phyloP scores from a whole-genome alignment of 2,888 invertebrate species.

The Ischnus inquisitorius region DNA sequence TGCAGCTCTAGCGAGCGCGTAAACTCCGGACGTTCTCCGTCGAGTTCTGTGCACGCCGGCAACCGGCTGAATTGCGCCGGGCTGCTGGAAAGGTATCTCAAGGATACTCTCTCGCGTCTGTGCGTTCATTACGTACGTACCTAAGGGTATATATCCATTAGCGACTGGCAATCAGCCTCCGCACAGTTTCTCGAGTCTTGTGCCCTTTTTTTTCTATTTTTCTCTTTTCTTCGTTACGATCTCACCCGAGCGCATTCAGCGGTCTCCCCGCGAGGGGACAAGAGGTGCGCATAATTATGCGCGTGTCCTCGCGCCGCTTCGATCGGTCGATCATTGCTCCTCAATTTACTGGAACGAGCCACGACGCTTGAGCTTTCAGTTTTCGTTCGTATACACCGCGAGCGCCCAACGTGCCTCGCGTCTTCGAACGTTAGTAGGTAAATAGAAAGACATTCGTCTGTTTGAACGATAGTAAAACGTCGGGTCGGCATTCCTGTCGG shows the following conservation, averaged over 20 bases:
- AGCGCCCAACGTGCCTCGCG: too few species aligned
- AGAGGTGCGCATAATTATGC: background rate
- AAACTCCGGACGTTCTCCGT: conserved; percentile 44
- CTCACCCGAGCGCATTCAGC: conserved; percentile 3
- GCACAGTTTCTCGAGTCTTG: conserved; percentile 54
- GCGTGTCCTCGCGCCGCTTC: background rate
- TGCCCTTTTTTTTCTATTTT: conserved; percentile 27
- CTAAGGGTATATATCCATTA: conserved; percentile 64
- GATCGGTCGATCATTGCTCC: background rate
- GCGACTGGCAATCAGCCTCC: conserved; percentile 61
- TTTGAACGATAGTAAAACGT: conserved; percentile 58
- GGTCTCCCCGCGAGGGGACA: background rate
- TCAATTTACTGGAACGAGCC: background rate
- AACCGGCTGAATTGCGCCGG: conserved; percentile 46
- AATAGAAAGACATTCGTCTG: conserved; percentile 1
- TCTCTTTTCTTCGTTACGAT: background rate
- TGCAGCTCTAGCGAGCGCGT: conserved; percentile 44
- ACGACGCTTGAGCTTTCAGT: background rate
- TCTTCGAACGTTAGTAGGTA: background rate
- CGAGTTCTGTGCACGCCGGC: conserved; percentile 46
- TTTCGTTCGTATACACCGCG: background rate
- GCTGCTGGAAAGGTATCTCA: conserved; percentile 66
- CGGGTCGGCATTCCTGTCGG: conserved; percentile 71
- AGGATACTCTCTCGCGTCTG: conserved; percentile 63
- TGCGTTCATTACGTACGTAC: conserved; percentile 65